Percentiles rank a stretch among this genome's conserved stretches.
phyloP scores from a whole-genome alignment of 2,888 invertebrate species.

The Nomada hirtipes region DNA sequence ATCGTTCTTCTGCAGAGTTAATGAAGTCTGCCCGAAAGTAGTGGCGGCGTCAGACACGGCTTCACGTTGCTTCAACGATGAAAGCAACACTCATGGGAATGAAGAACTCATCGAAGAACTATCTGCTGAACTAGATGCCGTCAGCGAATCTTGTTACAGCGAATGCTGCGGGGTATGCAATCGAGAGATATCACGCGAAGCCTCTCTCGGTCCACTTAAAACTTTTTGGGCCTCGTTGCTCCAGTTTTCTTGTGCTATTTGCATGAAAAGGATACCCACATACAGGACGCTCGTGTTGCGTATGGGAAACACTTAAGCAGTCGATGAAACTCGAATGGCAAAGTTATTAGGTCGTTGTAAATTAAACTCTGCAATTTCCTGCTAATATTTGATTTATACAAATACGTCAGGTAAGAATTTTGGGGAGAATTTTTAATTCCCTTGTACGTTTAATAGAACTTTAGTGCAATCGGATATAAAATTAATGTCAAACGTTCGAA shows the following conservation, averaged over 20 bases:
- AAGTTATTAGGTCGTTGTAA: background rate
- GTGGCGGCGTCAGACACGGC: slow-evolving; percentile 9
- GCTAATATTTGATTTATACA: too few relatives aligned
- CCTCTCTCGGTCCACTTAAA: slow-evolving; percentile 57
- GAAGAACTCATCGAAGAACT: slow-evolving; percentile 62
- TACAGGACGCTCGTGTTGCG: background rate
- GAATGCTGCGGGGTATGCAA: slow-evolving; percentile 47
- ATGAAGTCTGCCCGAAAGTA: slow-evolving; percentile 40
- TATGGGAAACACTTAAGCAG: slow-evolving; percentile 1
- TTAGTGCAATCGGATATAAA: too few relatives aligned
- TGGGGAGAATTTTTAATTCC: too few relatives aligned
- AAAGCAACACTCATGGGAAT: slow-evolving; percentile 66
- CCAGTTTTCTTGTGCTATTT: slow-evolving; percentile 50
- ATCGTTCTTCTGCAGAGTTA: slow-evolving; percentile 11
- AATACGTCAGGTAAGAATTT: too few relatives aligned
- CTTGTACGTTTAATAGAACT: too few relatives aligned
- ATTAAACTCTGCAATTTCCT: background rate
- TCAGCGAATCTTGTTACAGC: slow-evolving; percentile 62
- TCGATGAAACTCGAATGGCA: background rate
- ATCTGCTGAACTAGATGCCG: slow-evolving; percentile 56
- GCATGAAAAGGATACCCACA: slow-evolving; percentile 1
- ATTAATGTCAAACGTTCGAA: too few relatives aligned
- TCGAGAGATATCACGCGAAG: slow-evolving; percentile 45
- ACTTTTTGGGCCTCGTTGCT: slow-evolving; percentile 51
- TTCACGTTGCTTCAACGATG: slow-evolving; percentile 41